Evolutionary conservation across 2,797 vertebrate species (phyloP).

Genomic region (Galago senegalensis): DNA sequence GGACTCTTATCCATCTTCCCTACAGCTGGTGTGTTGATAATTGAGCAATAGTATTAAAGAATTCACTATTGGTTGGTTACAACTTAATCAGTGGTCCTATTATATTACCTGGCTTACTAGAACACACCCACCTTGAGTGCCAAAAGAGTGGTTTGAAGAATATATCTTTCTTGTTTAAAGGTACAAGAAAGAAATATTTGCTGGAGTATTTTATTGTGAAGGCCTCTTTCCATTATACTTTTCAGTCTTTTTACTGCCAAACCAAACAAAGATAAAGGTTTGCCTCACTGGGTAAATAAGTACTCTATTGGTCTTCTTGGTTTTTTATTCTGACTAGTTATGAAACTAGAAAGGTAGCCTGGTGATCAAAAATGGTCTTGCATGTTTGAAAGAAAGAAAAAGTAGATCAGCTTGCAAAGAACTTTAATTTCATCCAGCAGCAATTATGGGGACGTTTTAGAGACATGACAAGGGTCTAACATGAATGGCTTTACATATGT

Average conservation of each 20-base stretch:
- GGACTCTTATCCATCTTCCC: background rate
- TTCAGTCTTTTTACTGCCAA: slow-evolving; percentile 80
- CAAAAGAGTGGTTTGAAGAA: slow-evolving; percentile 60
- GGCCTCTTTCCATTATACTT: slow-evolving; percentile 78
- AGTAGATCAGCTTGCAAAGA: slow-evolving; percentile 76
- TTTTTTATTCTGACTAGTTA: slow-evolving; percentile 59
- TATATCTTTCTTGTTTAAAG: slow-evolving; percentile 73
- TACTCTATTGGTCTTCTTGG: background rate
- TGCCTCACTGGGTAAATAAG: slow-evolving; percentile 69
- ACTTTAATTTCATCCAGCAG: slow-evolving; percentile 60
- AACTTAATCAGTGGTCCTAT: slow-evolving; percentile 75
- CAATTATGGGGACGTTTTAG: slow-evolving; percentile 23
- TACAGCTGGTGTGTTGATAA: background rate
- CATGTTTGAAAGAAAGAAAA: slow-evolving; percentile 53
- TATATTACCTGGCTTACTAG: slow-evolving; percentile 69
- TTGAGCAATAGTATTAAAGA: slow-evolving; percentile 31
- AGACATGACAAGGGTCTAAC: background rate
- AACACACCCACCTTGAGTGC: slow-evolving; percentile 29
- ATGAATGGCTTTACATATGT: background rate
- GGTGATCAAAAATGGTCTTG: slow-evolving; percentile 13
- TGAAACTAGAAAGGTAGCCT: slow-evolving; percentile 33
- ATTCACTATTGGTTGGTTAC: slow-evolving; percentile 62
- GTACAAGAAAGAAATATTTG: slow-evolving; percentile 74
- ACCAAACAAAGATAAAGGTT: slow-evolving; percentile 82
- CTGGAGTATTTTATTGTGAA: slow-evolving; percentile 77